Evolutionary conservation across 2,113 vertebrate genomes (phyloP), one percentile per base, ranked within the genome.

Genomic region (Laterallus jamaicensis): DNA sequence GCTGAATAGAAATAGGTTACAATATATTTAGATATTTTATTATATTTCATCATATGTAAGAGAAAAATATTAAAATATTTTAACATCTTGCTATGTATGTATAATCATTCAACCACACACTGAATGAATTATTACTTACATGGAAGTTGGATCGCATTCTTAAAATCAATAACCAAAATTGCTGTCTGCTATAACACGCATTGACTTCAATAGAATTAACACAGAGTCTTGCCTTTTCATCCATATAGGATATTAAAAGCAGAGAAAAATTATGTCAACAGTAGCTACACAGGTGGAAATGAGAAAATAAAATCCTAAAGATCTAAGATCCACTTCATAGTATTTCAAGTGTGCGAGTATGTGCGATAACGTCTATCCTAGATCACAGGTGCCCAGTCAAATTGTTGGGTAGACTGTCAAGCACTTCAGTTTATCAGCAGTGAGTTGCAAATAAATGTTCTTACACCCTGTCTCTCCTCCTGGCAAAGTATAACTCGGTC

Each of bases 401-500:
- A 71, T 71, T 75, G 85, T 62, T 75, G 16, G 9, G 22, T 26
- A 69, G 39, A 52, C 6, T 35, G 1, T 37, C 69, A 75, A 55
- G 18, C 16, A 63, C 14, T 84, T 67, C 21, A 20, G 5, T 62
- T 56, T 67, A 78, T 42, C 18, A n/a, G 19, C 24, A 90, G n/a
- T 31, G 11, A 87, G 19, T 19, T 75, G 21, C 28, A 85, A 71
- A 68, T 64, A 92, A 59, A 40, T 47, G 21, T 3, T 12, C 32
- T 87, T 75, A 31, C 6, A 66, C 4, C 2, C 9, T 47, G 21
- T 69, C 0, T 29, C 29, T 73, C 9, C 1, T 7, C 15, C 50
- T 54, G 26, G 12, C 11, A 42, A 60, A 21, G 8, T 0, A 29
- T 7, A 63, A 1, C 4, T 29, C 12, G 47, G 10, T 47, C 32